These are phyloP conservation scores for Rhinopomastus cyanomelas DNA, from an alignment of 2,113 vertebrate genomes.

Conservation along the genomic window DNA sequence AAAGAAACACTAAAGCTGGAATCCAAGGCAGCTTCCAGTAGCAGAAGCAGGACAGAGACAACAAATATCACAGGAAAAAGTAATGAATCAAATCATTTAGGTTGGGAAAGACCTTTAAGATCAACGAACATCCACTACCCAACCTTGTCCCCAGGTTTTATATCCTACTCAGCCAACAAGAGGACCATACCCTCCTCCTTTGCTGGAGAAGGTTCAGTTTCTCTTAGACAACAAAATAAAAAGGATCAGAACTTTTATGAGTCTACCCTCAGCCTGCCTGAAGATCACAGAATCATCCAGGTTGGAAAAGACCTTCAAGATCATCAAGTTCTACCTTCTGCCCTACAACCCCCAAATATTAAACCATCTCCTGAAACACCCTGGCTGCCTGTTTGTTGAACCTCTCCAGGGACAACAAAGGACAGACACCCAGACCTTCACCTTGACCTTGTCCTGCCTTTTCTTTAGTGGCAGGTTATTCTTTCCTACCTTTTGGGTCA, in stretches of 20 bases:
- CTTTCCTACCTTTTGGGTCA: constrained; percentile 32
- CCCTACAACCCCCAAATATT: no score
- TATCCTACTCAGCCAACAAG: neutral
- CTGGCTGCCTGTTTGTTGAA: no score
- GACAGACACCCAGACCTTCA: constrained; percentile 14
- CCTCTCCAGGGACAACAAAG: neutral
- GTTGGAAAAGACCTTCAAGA: no score
- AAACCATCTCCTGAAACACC: no score
- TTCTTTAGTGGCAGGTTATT: constrained; percentile 44
- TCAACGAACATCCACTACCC: neutral
- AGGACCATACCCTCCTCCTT: neutral
- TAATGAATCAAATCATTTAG: neutral
- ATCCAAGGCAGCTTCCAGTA: neutral
- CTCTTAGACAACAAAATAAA: neutral
- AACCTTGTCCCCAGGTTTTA: neutral
- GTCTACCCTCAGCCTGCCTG: constrained; percentile 14
- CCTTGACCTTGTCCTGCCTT: constrained; percentile 39
- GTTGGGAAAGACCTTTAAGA: no score
- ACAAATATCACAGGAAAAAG: neutral
- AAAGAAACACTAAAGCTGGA: neutral
- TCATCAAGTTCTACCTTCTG: no score
- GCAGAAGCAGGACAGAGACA: neutral
- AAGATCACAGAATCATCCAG: neutral
- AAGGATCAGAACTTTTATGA: constrained; percentile 19
- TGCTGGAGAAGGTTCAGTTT: neutral